Base-by-base conservation (phyloP, 2,797 vertebrate species). In the Buceros bicornis region DNA sequence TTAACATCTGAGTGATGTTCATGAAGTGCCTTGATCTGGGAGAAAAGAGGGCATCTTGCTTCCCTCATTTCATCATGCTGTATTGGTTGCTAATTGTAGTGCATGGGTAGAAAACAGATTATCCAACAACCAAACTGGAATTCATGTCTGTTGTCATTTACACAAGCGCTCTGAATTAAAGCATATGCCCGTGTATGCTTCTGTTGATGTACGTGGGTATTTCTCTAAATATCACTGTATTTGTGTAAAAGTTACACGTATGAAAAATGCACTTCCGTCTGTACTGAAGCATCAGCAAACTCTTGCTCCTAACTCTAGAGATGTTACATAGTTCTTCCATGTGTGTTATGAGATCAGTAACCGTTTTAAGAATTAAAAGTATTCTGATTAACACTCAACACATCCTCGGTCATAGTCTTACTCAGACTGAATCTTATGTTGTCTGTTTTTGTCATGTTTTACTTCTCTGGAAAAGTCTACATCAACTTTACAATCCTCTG, bases 1-100 rank as follows among this genome's bases (percentile, higher is more conserved):
- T 89, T 92, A 94, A 85, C 77, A 80, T 95, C 84, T 96, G 83
- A 95, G 95, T 97, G 92, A 81, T 91, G 84, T 84, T 79, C 85
- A 24, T 37, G 31, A 78, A 97, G 58, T 56, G 72, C 83, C 93
- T 91, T 88, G 80, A 92, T 93, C 90, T 51, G 89, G 51, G 62
- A 82, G 90, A 76, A 94, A 94, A 95, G 88, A 95, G 82, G 69
- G 74, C 82, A 92, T 72, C 82, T 57, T 83, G 40, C 87, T 88
- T 92, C 40, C 82, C 43, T 94, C 40, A n/a, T 84, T 79, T 93
- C 1, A 0, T 60, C 82, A 64, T 58, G 47, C 60, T 35, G 0
- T 76, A 40, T 42, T 72, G 67, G n/a, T 54, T 65, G 69, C 76
- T 96, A 90, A 81, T 96, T 93, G 79, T 42, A 21, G 65, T 74